Percentiles rank a stretch among this genome's conserved stretches.
Evolutionary conservation across 2,888 invertebrate genomes (phyloP).

Genomic region (Lissocephala sabroskyi): DNA sequence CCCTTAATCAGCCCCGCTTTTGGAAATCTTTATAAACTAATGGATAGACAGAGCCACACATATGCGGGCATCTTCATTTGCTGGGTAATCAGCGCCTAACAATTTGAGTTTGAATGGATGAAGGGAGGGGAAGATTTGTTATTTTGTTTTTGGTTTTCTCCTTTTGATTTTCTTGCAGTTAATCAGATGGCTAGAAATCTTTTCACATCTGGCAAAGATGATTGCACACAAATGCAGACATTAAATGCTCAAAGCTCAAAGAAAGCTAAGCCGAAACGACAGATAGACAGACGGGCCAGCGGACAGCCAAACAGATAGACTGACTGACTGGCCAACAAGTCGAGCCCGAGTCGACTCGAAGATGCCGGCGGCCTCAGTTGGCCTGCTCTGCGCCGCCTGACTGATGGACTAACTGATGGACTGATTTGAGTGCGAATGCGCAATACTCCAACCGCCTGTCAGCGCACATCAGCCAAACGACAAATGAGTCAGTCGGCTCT

Average conservation of each 20-base stretch:
- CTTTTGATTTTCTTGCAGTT: too few relatives aligned
- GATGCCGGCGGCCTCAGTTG: background rate
- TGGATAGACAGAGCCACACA: too few relatives aligned
- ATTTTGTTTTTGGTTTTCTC: too few relatives aligned
- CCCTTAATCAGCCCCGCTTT: too few relatives aligned
- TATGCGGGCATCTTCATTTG: too few relatives aligned
- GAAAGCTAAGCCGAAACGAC: background rate
- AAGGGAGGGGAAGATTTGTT: too few relatives aligned
- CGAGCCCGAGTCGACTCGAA: background rate
- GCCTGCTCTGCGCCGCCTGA: slow-evolving; percentile 12
- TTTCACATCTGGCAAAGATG: slow-evolving; percentile 11
- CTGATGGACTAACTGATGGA: slow-evolving; percentile 39
- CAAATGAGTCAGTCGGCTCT: slow-evolving; percentile 46
- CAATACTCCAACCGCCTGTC: slow-evolving; percentile 29
- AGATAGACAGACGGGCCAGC: background rate
- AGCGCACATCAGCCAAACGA: slow-evolving; percentile 51
- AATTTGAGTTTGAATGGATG: too few relatives aligned
- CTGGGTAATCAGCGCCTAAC: too few relatives aligned
- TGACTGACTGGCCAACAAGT: slow-evolving; percentile 3
- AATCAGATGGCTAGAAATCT: background rate
- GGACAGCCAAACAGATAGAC: background rate
- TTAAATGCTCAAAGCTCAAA: slow-evolving; percentile 17
- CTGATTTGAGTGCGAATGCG: slow-evolving; percentile 41
- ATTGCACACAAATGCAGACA: slow-evolving; percentile 27
- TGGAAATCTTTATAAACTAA: too few relatives aligned